Evolutionary conservation across 2,888 invertebrate genomes (phyloP), one percentile per base, ranked within the genome.

Genomic region (Tipula helvola): DNA sequence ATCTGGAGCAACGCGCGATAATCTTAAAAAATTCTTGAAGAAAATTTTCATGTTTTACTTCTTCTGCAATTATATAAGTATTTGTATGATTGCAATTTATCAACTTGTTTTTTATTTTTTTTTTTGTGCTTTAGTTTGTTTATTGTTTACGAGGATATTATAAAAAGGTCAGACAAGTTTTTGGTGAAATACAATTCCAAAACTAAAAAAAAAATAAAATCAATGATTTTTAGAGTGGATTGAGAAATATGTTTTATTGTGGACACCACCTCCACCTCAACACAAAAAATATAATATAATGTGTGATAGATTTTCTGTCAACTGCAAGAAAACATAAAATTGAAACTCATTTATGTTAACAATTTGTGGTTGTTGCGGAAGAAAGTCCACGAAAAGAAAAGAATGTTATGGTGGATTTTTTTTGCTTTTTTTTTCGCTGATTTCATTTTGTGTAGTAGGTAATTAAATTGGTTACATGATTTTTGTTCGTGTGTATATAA

Each of bases 371-470:
- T 71, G 18, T 71, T 71, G 28, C 71, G 71, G 71, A 71, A 71
- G 71, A 71, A 71, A 71, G 71, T 71, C 4, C 16, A 16, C 16
- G 44, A 52, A 52, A 28, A 71, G 5, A 71, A 71, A 71, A 71
- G 10, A 13, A 71, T 28, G 71, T 71, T 28, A 28, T 28, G 28
- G 28, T 71, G 71, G 71, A 71, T 18, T 71, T 71, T 28, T 28
- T 1, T 28, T 2, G 28, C 2, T 28, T 28, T 28, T 28, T 28
- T 28, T 71, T 71, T 71, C 71, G 71, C 71, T 28, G 71, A 71
- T 71, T 71, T 71, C 71, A 71, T 71, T 71, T 71, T 71, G 71
- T 71, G 71, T 71, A 71, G 71, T 71, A 71, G 71, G 71, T 71
- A 71, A 71, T 71, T 71, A 71, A 71, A 71, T 71, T 71, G 71